Evolutionary conservation across 2,888 invertebrate species (phyloP), one percentile per base, ranked within the genome.

Genomic region (Diaphora mendica): DNA sequence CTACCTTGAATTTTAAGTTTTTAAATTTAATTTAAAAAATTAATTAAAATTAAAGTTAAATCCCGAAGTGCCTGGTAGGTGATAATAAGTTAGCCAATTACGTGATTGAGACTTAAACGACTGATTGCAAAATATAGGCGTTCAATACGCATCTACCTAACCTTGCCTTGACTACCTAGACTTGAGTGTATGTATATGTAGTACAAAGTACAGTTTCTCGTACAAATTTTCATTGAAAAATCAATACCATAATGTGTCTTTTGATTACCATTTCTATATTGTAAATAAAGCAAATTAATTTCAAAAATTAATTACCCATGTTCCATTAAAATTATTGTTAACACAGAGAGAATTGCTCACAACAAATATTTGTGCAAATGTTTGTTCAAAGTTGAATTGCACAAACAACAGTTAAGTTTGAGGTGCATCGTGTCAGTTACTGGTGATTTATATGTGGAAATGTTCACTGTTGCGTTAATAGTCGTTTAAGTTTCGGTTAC

Each of bases 351-450:
- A 48, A 42, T 17, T 5, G n/a, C 35, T 65, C 9, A 23, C 7
- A 55, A n/a, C 44, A 59, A 70, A 70, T 70, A 35, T 70, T 73
- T 55, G 73, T 26, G 51, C 69, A 69, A 77, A 74, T 68, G 68
- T 78, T 80, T 76, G 82, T 77, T 51, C 42, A 39, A 72, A 70
- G 65, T 51, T 59, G 73, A 73, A 68, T 66, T 64, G 70, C 59
- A 48, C 80, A 75, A 77, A 82, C 69, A 74, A 42, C 68, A 64
- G 68, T 76, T 75, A 82, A 78, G 82, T 72, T 69, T 70, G 62
- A 72, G 80, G 68, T 82, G 82, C 77, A 82, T 69, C 69, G 59
- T 70, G 59, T 70, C 72, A 64, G 73, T 73, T 73, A 44, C 20
- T 42, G 17, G 44, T 65, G 70, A 73, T 62, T 73, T 66, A 70